Conservation (phyloP, 2,888 invertebrate species). For the Penaeus monodon region DNA sequence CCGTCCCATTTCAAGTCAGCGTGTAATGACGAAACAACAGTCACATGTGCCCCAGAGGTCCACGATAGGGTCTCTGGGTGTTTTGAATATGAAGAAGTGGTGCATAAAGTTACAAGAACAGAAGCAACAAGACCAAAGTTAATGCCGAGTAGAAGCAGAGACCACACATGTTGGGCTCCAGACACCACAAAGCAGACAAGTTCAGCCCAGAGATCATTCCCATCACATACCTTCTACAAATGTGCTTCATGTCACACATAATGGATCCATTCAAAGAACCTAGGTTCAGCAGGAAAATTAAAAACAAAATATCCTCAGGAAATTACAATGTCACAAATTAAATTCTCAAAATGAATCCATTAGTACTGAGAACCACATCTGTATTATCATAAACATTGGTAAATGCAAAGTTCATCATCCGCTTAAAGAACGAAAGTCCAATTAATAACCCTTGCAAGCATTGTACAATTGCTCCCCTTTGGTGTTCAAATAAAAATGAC, state of each 20-base stretch:
- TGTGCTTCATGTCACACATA: neutral
- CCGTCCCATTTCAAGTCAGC: slow-evolving; percentile 40
- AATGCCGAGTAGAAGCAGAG: slow-evolving; percentile 47
- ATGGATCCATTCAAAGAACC: slow-evolving; percentile 4
- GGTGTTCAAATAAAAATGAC: slow-evolving; percentile 34
- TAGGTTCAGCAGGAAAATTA: neutral
- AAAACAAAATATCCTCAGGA: neutral
- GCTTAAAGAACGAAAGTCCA: slow-evolving; percentile 34
- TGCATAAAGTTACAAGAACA: slow-evolving; percentile 39
- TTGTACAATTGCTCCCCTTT: slow-evolving; percentile 30
- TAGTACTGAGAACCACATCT: slow-evolving; percentile 12
- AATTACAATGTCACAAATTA: neutral
- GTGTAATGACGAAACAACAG: slow-evolving; percentile 43
- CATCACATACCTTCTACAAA: slow-evolving; percentile 34
- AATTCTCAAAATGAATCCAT: slow-evolving; percentile 1
- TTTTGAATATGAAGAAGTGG: slow-evolving; percentile 25
- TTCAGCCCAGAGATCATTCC: slow-evolving; percentile 48
- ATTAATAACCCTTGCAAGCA: slow-evolving; percentile 40
- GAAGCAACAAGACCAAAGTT: slow-evolving; percentile 53
- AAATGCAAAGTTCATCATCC: slow-evolving; percentile 26
- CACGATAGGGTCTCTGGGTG: neutral
- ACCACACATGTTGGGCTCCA: slow-evolving; percentile 46
- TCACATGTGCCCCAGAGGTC: slow-evolving; percentile 38
- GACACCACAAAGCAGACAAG: slow-evolving; percentile 55
- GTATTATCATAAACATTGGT: slow-evolving; percentile 20